Base-by-base conservation (phyloP, 1,140 invertebrate genomes). In the Drosophila sturtevanti region DNA sequence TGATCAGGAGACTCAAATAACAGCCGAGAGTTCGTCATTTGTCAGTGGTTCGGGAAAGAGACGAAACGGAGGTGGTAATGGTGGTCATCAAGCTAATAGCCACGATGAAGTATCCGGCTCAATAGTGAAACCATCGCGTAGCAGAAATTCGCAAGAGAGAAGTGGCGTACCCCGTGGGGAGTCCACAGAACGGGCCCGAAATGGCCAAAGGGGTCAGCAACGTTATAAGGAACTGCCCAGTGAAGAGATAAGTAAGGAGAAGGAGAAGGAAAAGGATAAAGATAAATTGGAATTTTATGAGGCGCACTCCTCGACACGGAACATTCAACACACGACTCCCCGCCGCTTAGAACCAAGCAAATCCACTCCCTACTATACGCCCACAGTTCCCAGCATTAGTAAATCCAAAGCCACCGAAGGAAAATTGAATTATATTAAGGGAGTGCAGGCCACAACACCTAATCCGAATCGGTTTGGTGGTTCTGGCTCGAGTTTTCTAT, bases 11-110 rank as follows among this genome's bases (percentile, higher is more conserved):
- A 94, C 94, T 60, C 96, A 97, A 90, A 93, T 95, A 1, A 93
- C 94, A 0, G 95, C 96, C 1, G 96, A 97, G 91, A 95, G 94
- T 1, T 95, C 95, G 0, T 95, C 95, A 0, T 96, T 96, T 80
- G 94, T 95, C 0, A 94, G 94, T 24, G 94, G 92, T n/a, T 16
- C 76, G 4, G 69, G 93, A 12, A 89, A 89, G 59, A 72, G 90
- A 52, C 80, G 91, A 6, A 93, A 92, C 73, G 69, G 60, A 48
- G 62, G 77, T 18, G 63, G 14, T 16, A 76, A 48, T 18, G 41
- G 41, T 21, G 41, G 41, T n/a, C 34, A 55, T 4, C 63, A 58
- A 54, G 54, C 54, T 31, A 75, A 71, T 35, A 77, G 51, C 58
- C 79, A 72, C 59, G 81, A 86, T 18, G 81, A 85, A 9, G 41